Base-by-base conservation (phyloP, 1,140 invertebrate genomes). In the Chrysomallon squamiferum region DNA sequence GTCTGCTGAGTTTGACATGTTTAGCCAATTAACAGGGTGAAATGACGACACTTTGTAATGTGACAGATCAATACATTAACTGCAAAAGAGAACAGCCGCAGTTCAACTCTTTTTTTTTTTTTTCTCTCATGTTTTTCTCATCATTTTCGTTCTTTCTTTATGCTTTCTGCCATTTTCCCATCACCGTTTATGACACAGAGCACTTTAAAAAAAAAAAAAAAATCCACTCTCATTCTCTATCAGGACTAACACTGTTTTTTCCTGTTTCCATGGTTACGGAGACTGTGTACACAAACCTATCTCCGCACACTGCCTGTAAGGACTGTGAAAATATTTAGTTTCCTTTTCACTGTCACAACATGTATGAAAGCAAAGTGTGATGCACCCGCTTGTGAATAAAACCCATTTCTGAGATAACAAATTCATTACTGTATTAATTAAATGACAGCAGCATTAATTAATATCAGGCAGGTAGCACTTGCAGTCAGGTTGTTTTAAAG, bases 261-360 rank as follows among this genome's bases (percentile, higher is more conserved):
- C 58, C 58, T 30, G 58, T 59, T 59, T n/a, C 58, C 35, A 59
- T 59, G 58, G 58, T 43, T 20, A 32, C 56, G 13, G n/a, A 58
- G 15, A 58, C 29, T 33, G 56, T 29, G 29, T 58, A 58, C 38
- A 59, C 58, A 59, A 13, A 3, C 20, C 32, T 35, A 22, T 43
- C 35, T 20, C 20, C 15, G n/a, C 11, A 27, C 22, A 25, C 22
- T 35, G 11, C 20, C 32, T 25, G 29, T 3, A 25, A 38, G 58
- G 32, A 38, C 32, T 35, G 22, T 25, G 38, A 59, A 38, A 59
- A 59, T 38, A 59, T 59, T 38, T 59, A 38, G 35, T 43, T 59
- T 59, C 58, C 58, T 43, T 38, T 59, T 59, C 20, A 20, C 15
- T 35, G 58, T 59, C 35, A 41, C 6, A 38, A 20, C n/a, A 38